Evolutionary conservation across 2,888 invertebrate species (phyloP), one percentile per base, ranked within the genome.

Genomic region (Sesamia inferens): DNA sequence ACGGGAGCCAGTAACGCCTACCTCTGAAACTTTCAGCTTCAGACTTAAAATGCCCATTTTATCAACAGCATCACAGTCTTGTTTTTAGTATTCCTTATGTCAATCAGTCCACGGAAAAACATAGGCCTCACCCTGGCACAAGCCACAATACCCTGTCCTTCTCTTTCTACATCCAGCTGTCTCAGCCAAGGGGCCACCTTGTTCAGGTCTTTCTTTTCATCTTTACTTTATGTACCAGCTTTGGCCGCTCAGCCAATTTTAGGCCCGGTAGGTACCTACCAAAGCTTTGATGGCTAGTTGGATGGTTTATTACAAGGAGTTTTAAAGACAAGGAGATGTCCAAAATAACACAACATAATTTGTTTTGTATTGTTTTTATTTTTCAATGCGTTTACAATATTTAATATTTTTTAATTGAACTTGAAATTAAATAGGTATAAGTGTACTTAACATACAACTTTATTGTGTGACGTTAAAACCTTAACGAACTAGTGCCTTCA

Each of bases 351-450:
- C 79, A 79, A 84, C 73, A 68, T 71, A 62, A 72, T 75, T 57
- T 85, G 88, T 78, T 86, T 93, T 92, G 92, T 92, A 93, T 91
- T 90, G 90, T 90, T 93, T 68, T 94, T 92, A 93, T 92, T 93
- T 91, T 87, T 89, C 87, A 93, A 93, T 93, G 91, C 90, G 90
- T 92, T 86, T 93, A 94, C 93, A 94, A 93, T 93, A 89, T 88
- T 88, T 90, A 90, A 90, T 92, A 94, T 92, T 91, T 88, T 88
- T 87, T 90, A 91, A 90, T 92, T 88, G 87, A 92, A 91, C 87
- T 84, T 90, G 89, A 92, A 90, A 90, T 90, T 88, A 90, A 91
- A 87, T 90, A 91, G 88, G 88, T 90, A 91, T 88, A 92, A 88
- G 92, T 93, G 93, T 90, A 85, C 88, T 90, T 91, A 92, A 89